Evolutionary conservation across 2,888 invertebrate species (phyloP).

Genomic region (Ophraella communa): DNA sequence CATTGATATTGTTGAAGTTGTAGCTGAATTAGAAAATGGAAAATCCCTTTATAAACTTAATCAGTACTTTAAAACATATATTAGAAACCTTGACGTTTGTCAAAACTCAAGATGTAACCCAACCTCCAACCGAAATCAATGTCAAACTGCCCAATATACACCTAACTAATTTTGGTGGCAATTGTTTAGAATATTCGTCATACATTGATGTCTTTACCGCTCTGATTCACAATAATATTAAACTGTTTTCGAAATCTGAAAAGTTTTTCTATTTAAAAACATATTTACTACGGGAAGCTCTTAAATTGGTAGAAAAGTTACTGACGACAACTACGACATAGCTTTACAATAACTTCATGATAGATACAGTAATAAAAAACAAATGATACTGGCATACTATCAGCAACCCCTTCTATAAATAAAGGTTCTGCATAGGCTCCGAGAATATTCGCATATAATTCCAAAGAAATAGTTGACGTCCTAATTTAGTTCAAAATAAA

Average conservation of each 20-base stretch:
- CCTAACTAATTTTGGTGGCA: background rate
- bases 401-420: background rate
- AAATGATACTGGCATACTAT: background rate
- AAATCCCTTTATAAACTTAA: background rate
- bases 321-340: background rate
- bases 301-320: background rate
- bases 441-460: too few species aligned
- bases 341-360: background rate
- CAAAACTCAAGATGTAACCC: background rate
- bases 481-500: too few species aligned
- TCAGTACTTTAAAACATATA: background rate
- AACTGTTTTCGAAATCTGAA: background rate
- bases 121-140: background rate
- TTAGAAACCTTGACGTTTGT: background rate
- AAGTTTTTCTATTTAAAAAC: too few species aligned
- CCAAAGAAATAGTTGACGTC: too few species aligned
- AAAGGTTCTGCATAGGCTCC: too few species aligned
- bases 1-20: background rate
- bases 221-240: background rate
- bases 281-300: background rate
- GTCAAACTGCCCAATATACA: background rate
- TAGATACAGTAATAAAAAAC: background rate
- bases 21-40: background rate
- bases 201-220: background rate
- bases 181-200: background rate